phyloP scores from a whole-genome alignment of 2,113 vertebrate genomes.

The Catharus fuscescens region DNA sequence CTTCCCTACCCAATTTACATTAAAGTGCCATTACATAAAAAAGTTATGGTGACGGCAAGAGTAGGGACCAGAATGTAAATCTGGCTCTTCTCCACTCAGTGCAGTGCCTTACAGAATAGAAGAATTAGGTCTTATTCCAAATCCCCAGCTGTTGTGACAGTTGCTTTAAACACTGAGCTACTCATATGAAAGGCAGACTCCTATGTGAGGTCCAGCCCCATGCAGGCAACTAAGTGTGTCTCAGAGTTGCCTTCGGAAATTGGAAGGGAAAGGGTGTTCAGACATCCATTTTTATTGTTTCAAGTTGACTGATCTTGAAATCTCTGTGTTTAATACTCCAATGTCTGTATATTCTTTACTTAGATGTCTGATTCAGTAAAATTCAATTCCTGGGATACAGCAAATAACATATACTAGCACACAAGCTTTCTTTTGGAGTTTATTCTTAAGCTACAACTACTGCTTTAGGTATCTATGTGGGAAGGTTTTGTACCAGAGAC shows the following conservation, averaged over 20 bases:
- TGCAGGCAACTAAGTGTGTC: neutral
- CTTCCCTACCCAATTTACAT: neutral
- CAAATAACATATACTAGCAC: neutral
- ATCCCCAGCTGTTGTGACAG: neutral
- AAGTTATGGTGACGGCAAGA: neutral
- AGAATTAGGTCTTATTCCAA: neutral
- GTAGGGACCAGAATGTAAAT: neutral
- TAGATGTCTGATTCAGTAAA: neutral
- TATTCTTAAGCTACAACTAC: neutral
- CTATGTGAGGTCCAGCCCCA: neutral
- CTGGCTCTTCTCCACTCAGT: neutral
- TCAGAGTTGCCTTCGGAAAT: neutral
- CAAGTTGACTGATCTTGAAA: neutral
- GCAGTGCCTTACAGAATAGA: neutral
- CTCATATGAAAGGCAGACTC: neutral
- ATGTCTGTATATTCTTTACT: neutral
- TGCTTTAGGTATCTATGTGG: neutral
- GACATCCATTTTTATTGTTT: neutral
- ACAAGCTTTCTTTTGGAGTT: neutral
- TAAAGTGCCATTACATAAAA: neutral
- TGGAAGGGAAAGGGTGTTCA: neutral
- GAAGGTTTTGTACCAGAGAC: slow-evolving; percentile 1
- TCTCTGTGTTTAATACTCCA: neutral
- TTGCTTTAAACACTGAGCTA: neutral
- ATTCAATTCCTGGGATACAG: neutral